phyloP scores from a whole-genome alignment of 2,113 vertebrate genomes.

The Climacteris rufus region DNA sequence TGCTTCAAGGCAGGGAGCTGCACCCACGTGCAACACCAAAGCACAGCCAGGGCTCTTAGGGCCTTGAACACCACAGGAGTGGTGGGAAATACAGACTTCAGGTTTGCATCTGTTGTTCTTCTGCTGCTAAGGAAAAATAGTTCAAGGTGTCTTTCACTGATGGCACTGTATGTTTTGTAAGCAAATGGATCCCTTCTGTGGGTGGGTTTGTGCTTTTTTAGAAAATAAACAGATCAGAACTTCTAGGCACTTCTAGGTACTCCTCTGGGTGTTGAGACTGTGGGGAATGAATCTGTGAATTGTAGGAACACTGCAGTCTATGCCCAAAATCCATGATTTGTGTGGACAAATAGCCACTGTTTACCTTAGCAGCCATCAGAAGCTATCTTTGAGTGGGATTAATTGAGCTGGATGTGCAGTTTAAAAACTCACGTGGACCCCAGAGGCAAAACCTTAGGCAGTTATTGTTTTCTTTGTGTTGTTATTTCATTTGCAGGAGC shows the following conservation, averaged over 20 bases:
- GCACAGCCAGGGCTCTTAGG: neutral
- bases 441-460: neutral
- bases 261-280: neutral
- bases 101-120: neutral
- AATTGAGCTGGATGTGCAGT: neutral
- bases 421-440: neutral
- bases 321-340: neutral
- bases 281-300: neutral
- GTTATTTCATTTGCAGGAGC: neutral
- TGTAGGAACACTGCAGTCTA: neutral
- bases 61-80: fast-evolving
- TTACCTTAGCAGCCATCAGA: neutral
- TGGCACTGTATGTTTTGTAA: neutral
- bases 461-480: neutral
- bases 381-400: neutral
- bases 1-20: neutral
- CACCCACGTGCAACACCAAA: neutral
- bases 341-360: neutral
- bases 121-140: neutral
- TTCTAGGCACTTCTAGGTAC: neutral
- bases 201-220: neutral
- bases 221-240: neutral
- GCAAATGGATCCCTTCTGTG: neutral
- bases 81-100: neutral
- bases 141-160: neutral